phyloP scores from a whole-genome alignment of 2,113 vertebrate species.

The Alexandromys fortis region DNA sequence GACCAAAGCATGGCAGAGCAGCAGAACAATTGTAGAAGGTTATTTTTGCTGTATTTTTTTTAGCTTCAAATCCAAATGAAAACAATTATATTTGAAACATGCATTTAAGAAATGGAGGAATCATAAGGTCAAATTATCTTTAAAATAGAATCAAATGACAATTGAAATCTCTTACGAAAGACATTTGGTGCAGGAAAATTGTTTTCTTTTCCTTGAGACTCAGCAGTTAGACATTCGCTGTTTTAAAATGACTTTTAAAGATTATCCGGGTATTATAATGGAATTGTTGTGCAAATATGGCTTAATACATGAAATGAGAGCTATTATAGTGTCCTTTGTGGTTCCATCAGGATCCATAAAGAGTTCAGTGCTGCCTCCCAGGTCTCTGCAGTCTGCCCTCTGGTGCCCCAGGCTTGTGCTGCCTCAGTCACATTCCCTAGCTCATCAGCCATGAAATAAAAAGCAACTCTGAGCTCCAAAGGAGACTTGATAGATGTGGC shows the following conservation, averaged over 20 bases:
- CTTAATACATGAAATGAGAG: constrained; percentile 82
- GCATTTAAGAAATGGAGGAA: constrained; percentile 59
- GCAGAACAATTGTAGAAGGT: constrained; percentile 51
- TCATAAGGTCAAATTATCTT: constrained; percentile 81
- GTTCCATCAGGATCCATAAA: constrained; percentile 68
- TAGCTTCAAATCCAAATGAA: constrained; percentile 76
- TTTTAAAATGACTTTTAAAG: constrained; percentile 83
- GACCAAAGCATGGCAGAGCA: constrained; percentile 38
- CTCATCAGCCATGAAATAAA: constrained; percentile 52
- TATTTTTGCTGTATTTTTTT: constrained; percentile 52
- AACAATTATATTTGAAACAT: constrained; percentile 61
- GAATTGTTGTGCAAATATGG: constrained; percentile 83
- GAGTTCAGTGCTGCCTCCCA: constrained; percentile 27
- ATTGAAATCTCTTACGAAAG: constrained; percentile 81
- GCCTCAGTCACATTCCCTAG: neutral
- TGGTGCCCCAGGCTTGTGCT: constrained; percentile 72
- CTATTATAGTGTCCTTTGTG: constrained; percentile 64
- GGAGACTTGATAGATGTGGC: neutral
- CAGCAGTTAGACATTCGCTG: constrained; percentile 75
- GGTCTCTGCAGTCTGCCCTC: constrained; percentile 79
- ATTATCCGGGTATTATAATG: constrained; percentile 81
- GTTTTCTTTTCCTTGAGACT: constrained; percentile 79
- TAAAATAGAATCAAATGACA: constrained; percentile 82
- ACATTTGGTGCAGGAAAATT: constrained; percentile 79
- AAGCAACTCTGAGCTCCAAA: constrained; percentile 37